These are phyloP conservation scores for Subacronicta megacephala DNA, from an alignment of 2,888 invertebrate species.

Conservation along the genomic window DNA sequence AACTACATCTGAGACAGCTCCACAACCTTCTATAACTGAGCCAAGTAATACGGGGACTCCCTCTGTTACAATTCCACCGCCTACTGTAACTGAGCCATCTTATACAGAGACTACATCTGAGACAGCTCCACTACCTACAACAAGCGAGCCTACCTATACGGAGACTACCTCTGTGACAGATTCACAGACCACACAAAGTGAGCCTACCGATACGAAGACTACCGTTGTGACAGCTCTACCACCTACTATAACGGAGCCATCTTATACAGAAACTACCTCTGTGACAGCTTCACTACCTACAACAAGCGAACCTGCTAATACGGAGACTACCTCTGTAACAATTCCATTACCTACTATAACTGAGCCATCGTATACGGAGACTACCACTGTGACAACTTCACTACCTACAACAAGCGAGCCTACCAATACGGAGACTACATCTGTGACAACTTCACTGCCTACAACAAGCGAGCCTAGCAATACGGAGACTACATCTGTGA, in stretches of 20 bases:
- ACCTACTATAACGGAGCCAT: neutral
- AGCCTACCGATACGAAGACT: neutral
- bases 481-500: constrained; percentile 6
- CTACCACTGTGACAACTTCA: neutral
- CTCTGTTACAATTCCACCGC: neutral
- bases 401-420: neutral
- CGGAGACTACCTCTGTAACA: constrained; percentile 3
- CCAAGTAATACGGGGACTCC: constrained; percentile 1
- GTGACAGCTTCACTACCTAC: neutral
- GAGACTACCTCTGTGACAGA: neutral
- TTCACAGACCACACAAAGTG: neutral
- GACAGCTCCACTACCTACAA: neutral
- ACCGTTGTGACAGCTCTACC: neutral
- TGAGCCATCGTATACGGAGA: neutral
- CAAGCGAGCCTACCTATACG: neutral
- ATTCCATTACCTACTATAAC: neutral
- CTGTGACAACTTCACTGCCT: constrained; percentile 11
- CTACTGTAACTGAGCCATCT: neutral
- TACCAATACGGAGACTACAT: neutral
- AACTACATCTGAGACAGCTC: constrained; percentile 1
- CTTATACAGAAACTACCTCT: neutral
- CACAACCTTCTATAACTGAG: neutral
- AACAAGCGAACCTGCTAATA: too few relatives aligned
- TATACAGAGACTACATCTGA: neutral
- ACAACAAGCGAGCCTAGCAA: constrained; percentile 4